Percentiles rank a stretch among this genome's conserved stretches.
These are phyloP conservation scores for Amblyjoppa proteus DNA, from an alignment of 2,888 invertebrate genomes.

Conservation along the genomic window DNA sequence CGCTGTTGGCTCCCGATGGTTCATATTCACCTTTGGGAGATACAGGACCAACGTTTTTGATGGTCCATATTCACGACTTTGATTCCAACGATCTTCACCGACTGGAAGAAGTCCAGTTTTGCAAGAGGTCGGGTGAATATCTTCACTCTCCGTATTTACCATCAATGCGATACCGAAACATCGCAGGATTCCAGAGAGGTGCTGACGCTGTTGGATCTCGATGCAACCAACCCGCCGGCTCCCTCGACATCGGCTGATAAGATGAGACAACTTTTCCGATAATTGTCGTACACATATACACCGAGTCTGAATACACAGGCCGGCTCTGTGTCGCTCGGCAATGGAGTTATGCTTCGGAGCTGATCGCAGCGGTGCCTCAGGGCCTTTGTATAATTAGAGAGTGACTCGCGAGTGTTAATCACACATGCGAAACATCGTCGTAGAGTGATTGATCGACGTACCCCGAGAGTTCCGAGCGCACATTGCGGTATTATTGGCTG, in stretches of 20 bases:
- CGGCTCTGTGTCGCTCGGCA: neutral
- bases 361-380: neutral
- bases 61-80: too few species aligned
- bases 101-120: too few species aligned
- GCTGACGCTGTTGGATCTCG: neutral
- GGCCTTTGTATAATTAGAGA: slow-evolving; percentile 27
- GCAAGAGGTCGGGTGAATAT: too few species aligned
- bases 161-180: neutral
- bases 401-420: slow-evolving; percentile 29
- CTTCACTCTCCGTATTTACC: too few species aligned
- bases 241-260: neutral
- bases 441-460: slow-evolving; percentile 48
- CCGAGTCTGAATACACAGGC: neutral
- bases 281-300: neutral
- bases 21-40: too few species aligned
- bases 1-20: neutral
- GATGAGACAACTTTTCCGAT: slow-evolving; percentile 9
- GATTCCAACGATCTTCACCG: too few species aligned
- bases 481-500: slow-evolving; percentile 19
- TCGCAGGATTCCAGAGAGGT: neutral
- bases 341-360: neutral
- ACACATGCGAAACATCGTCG: slow-evolving; percentile 30
- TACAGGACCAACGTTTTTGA: too few species aligned
- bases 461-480: slow-evolving; percentile 36
- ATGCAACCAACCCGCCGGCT: neutral